These are phyloP conservation scores for Oscheius sp. DNA, from an alignment of 2,888 invertebrate genomes.

Conservation along the genomic window DNA sequence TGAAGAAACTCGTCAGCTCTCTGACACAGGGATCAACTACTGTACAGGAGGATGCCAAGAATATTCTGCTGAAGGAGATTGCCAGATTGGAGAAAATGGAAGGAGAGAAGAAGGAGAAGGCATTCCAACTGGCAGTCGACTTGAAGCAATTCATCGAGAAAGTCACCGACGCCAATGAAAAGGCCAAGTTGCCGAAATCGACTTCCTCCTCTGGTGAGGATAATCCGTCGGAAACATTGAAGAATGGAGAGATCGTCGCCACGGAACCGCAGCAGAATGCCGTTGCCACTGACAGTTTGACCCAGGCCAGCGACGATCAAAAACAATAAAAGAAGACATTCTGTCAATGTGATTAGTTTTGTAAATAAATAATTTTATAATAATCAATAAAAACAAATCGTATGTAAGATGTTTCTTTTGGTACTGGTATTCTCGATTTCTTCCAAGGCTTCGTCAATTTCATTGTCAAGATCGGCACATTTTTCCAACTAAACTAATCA, in stretches of 20 bases:
- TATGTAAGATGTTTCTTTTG: conserved; percentile 86
- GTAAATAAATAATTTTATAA: background rate
- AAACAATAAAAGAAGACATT: no score
- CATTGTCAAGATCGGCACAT: conserved; percentile 93
- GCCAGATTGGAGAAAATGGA: background rate
- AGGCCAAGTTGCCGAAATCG: no score
- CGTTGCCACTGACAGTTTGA: no score
- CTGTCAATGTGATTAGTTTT: no score
- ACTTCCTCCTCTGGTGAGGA: no score
- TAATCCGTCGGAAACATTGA: no score
- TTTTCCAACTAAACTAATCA: conserved; percentile 81
- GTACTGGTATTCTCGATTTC: conserved; percentile 87
- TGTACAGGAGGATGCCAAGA: background rate
- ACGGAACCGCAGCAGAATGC: no score
- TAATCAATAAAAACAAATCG: conserved; percentile 88
- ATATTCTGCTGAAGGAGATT: background rate
- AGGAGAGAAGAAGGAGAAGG: background rate
- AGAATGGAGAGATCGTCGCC: no score
- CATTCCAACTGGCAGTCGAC: no score
- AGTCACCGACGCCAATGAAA: no score
- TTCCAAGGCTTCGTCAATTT: conserved; percentile 93
- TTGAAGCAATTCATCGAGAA: no score
- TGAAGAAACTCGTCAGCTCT: background rate
- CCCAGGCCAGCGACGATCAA: no score
- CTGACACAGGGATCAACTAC: background rate